phyloP scores from a whole-genome alignment of 2,888 invertebrate species.

The Ophion obscuratus region DNA sequence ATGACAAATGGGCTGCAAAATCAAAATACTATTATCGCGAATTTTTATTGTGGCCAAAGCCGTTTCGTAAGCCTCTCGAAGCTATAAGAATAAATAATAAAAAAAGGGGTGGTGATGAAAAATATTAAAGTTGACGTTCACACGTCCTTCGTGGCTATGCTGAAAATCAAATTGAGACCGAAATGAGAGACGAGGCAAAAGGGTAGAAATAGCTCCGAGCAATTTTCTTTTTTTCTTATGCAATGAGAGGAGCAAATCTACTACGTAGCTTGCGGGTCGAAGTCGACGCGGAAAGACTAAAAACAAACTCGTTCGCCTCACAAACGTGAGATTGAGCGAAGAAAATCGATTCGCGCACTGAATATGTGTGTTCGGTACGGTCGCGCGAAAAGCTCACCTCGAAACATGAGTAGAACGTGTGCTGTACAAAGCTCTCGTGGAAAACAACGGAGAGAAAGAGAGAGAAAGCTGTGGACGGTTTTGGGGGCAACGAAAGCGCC shows the following conservation, averaged over 20 bases:
- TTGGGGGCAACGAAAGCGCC: conserved; percentile 25
- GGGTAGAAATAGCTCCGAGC: background rate
- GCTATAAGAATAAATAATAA: no score
- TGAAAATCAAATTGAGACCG: background rate
- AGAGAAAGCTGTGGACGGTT: conserved; percentile 5
- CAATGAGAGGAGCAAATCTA: background rate
- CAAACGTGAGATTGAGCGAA: conserved; percentile 33
- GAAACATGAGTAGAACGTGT: conserved; percentile 9
- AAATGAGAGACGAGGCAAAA: background rate
- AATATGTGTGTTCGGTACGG: conserved; percentile 27
- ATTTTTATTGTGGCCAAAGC: no score
- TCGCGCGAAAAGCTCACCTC: conserved; percentile 39
- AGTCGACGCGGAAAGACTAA: conserved; percentile 13
- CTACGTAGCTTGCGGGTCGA: conserved; percentile 9
- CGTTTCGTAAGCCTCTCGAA: no score
- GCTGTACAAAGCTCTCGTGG: conserved; percentile 6
- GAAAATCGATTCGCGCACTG: conserved; percentile 51
- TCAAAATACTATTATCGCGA: no score
- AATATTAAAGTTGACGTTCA: no score
- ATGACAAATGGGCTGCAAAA: no score
- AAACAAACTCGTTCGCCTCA: conserved; percentile 8
- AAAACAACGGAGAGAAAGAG: conserved; percentile 33
- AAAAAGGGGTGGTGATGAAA: no score
- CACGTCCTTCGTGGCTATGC: background rate
- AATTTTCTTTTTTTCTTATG: background rate